A percentile compares a stretch with the other conserved stretches of the same genome.
phyloP scores from a whole-genome alignment of 53 echinoderm and acorn worm species.

The Holothuria scabra region DNA sequence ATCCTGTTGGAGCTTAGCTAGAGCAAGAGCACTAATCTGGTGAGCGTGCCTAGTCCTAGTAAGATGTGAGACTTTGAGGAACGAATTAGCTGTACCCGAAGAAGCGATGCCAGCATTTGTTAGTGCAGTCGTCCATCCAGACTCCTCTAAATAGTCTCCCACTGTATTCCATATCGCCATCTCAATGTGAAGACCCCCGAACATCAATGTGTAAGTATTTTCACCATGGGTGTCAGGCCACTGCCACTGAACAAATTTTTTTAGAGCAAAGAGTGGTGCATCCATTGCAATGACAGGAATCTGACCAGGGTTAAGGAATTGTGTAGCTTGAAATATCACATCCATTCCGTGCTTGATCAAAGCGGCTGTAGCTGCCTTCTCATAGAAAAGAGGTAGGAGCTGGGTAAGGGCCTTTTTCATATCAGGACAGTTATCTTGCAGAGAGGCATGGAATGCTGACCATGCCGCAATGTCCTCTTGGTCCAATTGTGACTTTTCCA shows the following conservation, averaged over 20 bases:
- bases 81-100: conserved; percentile 37
- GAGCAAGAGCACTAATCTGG: conserved; percentile 40
- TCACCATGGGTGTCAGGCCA: conserved; percentile 34
- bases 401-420: neutral
- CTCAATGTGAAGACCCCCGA: conserved; percentile 41
- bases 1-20: conserved; percentile 47
- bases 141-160: conserved; percentile 42
- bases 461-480: neutral
- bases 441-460: conserved; percentile 36
- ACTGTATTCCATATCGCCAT: conserved; percentile 32
- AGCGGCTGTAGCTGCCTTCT: conserved; percentile 45
- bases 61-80: conserved; percentile 41
- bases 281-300: conserved; percentile 41
- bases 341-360: conserved; percentile 58
- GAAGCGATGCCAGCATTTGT: conserved; percentile 41
- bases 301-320: conserved; percentile 43
- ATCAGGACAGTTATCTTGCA: conserved; percentile 9
- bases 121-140: conserved; percentile 43
- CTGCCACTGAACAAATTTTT: conserved; percentile 46
- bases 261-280: conserved; percentile 47
- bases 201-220: conserved; percentile 3
- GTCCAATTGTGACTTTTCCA: neutral
- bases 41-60: conserved; percentile 55
- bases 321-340: conserved; percentile 11
- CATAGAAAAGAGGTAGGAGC: conserved; percentile 37